phyloP scores from a whole-genome alignment of 1,140 invertebrate species.

The Trinorchestia longiramus region DNA sequence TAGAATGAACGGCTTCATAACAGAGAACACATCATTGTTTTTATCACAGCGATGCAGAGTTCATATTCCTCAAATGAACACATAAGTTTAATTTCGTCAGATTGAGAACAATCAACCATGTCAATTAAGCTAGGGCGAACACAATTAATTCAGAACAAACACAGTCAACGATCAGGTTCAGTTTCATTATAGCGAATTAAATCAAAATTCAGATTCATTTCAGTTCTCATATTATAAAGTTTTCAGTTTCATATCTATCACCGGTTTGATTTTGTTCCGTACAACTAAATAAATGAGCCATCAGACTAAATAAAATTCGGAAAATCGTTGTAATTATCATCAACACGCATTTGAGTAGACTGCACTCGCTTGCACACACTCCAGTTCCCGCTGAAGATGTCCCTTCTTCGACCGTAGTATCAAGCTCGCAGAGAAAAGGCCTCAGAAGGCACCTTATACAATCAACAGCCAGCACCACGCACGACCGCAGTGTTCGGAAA shows the following conservation, averaged over 20 bases:
- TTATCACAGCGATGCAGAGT: background rate
- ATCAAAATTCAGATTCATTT: background rate
- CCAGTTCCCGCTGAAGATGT: background rate
- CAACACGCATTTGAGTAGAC: background rate
- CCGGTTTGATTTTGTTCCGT: background rate
- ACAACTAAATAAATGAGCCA: background rate
- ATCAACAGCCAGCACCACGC: background rate
- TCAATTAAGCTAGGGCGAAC: background rate
- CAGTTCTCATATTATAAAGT: background rate
- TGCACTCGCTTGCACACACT: background rate
- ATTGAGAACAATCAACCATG: background rate
- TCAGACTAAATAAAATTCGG: background rate
- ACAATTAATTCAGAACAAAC: background rate
- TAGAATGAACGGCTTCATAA: background rate
- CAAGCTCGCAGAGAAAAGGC: background rate
- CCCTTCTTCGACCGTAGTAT: background rate
- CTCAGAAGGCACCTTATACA: background rate
- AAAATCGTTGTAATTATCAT: background rate
- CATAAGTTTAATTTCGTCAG: background rate
- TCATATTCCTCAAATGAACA: background rate
- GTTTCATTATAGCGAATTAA: background rate
- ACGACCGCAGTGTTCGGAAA: background rate
- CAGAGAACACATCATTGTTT: background rate
- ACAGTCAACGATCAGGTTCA: background rate
- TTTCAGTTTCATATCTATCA: background rate